Conservation (phyloP, 2,113 vertebrate species). For the Pelecanus crispus region DNA sequence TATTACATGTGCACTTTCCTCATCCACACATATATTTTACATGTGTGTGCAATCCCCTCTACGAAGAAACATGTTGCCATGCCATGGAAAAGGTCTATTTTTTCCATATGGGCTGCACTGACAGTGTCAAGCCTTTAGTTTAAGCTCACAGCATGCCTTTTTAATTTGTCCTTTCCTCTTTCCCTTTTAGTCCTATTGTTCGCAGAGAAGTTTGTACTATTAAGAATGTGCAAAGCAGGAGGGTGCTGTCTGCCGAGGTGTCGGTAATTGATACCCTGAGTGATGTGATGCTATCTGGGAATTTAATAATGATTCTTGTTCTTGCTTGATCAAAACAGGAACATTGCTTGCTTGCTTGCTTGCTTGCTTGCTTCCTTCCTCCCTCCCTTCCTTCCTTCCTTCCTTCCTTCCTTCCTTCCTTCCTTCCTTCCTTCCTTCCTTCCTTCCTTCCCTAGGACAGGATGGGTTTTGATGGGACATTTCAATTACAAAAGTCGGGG, state of each 20-base stretch:
- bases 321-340: background rate
- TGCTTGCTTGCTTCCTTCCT: background rate
- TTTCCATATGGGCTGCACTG: constrained; percentile 25
- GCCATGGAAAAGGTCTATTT: constrained; percentile 7
- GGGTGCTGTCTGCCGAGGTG: background rate
- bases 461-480: background rate
- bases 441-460: background rate
- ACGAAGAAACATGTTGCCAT: background rate
- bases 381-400: background rate
- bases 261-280: background rate
- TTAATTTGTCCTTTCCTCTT: constrained; percentile 19
- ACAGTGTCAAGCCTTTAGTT: background rate
- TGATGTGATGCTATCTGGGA: background rate
- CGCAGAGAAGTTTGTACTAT: background rate
- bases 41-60: background rate
- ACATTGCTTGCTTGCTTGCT: background rate
- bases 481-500: background rate
- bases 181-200: background rate
- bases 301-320: background rate
- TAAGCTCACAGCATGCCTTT: constrained; percentile 28
- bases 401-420: background rate
- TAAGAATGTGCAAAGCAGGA: background rate
- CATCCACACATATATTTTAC: background rate
- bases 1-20: background rate
- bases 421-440: background rate